Evolutionary conservation across 2,888 invertebrate genomes (phyloP), one percentile per base, ranked within the genome.

Genomic region (Andrena fulva): DNA sequence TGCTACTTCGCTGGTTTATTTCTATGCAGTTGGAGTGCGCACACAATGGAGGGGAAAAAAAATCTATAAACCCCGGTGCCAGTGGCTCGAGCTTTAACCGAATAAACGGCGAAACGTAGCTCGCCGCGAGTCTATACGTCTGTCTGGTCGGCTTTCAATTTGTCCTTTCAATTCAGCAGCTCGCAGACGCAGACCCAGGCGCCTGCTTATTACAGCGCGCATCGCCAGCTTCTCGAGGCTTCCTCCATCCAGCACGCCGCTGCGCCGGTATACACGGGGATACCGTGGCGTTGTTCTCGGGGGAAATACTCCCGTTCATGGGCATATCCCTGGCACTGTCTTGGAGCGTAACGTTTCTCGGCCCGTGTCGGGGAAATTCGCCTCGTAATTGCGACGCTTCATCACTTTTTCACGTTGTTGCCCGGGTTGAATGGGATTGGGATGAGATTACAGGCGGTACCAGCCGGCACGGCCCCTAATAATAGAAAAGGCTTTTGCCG

Each of bases 261-360:
- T 60, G 62, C 42, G 27, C 59, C 42, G 42, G 1, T 16, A 27
- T 54, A 29, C 70, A 54, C 48, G 8, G 16, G 66, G 35, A 60
- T 68, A 63, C 68, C 64, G 68, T 60, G 74, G 80, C 62, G 87
- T 82, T 69, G 87, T 82, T 84, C 90, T 86, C 90, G 74, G n/a
- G 89, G 90, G 90, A 90, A 90, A 90, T 90, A 85, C 85, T 64
- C 74, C 72, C 59, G 73, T 86, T 84, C 79, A 74, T 85, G 54
- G 83, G 62, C 24, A 56, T 76, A 80, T 71, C 75, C 63, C 56
- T 31, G 78, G 54, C 80, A 31, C 62, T 71, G 35, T 75, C 85
- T 78, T 79, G 64, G 59, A 10, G 62, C 52, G 24, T 33, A 69
- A 42, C 56, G 67, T 52, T 67, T 74, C 60, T 62, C 33, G 79